Base-by-base conservation (phyloP, 2,113 vertebrate species). In the Macrotus californicus region DNA sequence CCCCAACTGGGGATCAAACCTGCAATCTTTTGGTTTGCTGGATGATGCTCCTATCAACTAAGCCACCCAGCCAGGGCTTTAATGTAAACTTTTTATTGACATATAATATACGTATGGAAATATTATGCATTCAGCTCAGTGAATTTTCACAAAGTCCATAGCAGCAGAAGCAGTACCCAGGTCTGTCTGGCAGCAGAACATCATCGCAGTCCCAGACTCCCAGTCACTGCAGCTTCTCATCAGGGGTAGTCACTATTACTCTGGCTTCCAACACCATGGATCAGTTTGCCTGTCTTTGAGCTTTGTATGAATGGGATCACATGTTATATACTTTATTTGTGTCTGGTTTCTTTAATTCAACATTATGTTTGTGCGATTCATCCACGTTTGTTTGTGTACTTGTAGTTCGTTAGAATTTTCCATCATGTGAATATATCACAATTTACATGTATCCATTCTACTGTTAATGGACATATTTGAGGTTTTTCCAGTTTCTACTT, bases 401-500 rank as follows among this genome's bases (percentile, higher is more conserved):
- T 83, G n/a, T 50, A 77, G n/a, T 82, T 93, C 89, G 19, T 87
- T 89, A 87, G 0, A 54, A 41, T 26, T 95, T 89, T 93, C 46
- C n/a, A 59, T 91, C 31, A 39, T 76, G 50, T 81, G 73, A 59
- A 10, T 82, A 34, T 83, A 70, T 41, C 13, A 31, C 39, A 54
- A 11, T 66, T 88, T 84, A 91, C 19, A 29, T 83, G 24, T 93
- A 12, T 52, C 31, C n/a, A 64, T 64, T 91, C 21, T 85, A n/a
- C 64, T 43, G 16, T 89, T 86, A 67, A 31, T 73, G 41, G 15
- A 64, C n/a, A 34, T 86, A 43, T 54, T 93, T 89, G 79, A 36
- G 10, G 96, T 81, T n/a, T 88, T 94, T 85, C n/a, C 6, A 69
- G 64, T 59, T 95, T 96, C 89, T 72, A 80, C 24, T 88, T 90